Evolutionary conservation across 1,140 invertebrate species (phyloP).

Genomic region (Leptinotarsa defecta): DNA sequence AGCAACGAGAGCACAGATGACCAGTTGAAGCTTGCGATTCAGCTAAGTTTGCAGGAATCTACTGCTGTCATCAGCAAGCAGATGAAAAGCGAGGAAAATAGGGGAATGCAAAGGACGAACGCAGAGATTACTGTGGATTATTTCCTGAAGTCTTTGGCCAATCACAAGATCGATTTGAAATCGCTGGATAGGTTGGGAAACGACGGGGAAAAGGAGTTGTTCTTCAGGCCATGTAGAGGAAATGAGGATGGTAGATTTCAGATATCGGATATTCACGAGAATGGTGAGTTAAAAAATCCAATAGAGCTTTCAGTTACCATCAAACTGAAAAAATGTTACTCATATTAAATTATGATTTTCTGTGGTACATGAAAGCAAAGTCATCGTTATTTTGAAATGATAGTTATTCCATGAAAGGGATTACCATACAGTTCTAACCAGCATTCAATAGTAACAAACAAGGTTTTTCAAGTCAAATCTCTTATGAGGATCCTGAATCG

Average conservation of each 20-base stretch:
- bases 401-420: no score
- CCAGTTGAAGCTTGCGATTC: slow-evolving; percentile 59
- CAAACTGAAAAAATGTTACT: no score
- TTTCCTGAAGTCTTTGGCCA: slow-evolving; percentile 61
- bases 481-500: no score
- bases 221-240: slow-evolving; percentile 51
- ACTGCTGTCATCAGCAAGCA: slow-evolving; percentile 38
- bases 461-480: no score
- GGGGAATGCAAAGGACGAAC: slow-evolving; percentile 53
- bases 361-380: no score
- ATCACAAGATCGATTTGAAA: slow-evolving; percentile 54
- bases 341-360: no score
- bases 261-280: slow-evolving; percentile 62
- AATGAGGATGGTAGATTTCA: slow-evolving; percentile 61
- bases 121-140: slow-evolving; percentile 63
- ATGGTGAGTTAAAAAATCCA: slow-evolving; percentile 40
- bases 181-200: slow-evolving; percentile 41
- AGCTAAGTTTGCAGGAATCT: slow-evolving; percentile 58
- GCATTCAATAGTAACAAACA: no score
- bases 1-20: slow-evolving; percentile 55
- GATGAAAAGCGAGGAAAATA: slow-evolving; percentile 35
- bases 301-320: no score
- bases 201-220: slow-evolving; percentile 46
- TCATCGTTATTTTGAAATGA: no score
- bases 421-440: no score